Percentiles rank a stretch among this genome's conserved stretches.
These are phyloP conservation scores for Molossus alvarezi DNA, from an alignment of 2,797 vertebrate species.

Conservation along the genomic window DNA sequence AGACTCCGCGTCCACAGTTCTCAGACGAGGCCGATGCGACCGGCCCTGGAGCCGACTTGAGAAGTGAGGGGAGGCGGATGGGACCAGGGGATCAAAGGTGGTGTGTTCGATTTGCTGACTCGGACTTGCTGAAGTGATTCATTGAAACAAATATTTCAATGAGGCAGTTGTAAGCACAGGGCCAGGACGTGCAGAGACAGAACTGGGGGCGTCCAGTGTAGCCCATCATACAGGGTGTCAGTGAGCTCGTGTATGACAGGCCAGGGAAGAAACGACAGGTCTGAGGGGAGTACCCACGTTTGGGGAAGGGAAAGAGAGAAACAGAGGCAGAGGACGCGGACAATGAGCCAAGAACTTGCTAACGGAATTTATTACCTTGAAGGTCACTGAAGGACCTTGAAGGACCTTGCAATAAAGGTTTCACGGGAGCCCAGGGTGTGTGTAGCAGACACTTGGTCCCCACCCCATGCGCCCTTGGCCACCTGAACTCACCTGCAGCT, in stretches of 20 bases:
- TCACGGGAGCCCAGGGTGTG: not conserved
- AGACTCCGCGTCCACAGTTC: not conserved
- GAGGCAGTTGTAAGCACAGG: not conserved
- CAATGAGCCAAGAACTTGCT: not conserved
- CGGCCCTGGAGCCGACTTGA: not conserved
- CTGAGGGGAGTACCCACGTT: not conserved
- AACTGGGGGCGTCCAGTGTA: not conserved
- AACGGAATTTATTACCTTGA: not conserved
- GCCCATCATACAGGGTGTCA: not conserved
- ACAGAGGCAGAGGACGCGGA: not conserved
- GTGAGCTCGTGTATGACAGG: not conserved
- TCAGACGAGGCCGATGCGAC: not conserved
- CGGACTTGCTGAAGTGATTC: not conserved
- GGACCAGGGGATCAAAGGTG: not conserved
- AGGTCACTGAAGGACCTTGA: too few relatives aligned
- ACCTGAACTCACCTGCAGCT: not conserved
- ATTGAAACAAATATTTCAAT: not conserved
- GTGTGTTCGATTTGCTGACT: not conserved
- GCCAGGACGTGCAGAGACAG: not conserved
- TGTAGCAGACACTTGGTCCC: not conserved
- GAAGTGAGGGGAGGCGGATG: not conserved
- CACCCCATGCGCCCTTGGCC: not conserved
- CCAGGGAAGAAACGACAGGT: not conserved
- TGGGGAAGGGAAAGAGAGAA: not conserved
- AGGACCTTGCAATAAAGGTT: not conserved